phyloP scores from a whole-genome alignment of 2,888 invertebrate species.

The Zygaena filipendulae region DNA sequence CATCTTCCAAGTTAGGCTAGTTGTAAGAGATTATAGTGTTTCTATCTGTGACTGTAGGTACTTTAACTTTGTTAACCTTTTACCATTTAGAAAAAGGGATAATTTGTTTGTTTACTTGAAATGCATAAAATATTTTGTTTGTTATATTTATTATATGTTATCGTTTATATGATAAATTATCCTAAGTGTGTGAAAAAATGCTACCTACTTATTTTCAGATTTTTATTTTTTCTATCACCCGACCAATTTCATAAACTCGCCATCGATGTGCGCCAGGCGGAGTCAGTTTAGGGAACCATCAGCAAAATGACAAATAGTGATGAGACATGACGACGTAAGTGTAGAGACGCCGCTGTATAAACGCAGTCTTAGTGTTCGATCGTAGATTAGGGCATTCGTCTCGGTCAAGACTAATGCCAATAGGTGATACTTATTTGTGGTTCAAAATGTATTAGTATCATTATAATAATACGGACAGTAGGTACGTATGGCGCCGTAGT shows the following conservation, averaged over 20 bases:
- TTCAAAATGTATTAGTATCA: constrained; percentile 36
- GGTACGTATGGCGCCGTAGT: constrained; percentile 33
- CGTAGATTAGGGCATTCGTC: constrained; percentile 54
- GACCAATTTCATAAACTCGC: constrained; percentile 53
- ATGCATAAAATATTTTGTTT: constrained; percentile 42
- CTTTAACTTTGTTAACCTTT: constrained; percentile 58
- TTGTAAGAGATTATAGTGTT: constrained; percentile 58
- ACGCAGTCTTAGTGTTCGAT: constrained; percentile 46
- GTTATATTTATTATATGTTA: constrained; percentile 50
- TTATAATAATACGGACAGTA: constrained; percentile 26
- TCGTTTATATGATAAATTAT: constrained; percentile 49
- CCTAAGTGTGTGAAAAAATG: constrained; percentile 63
- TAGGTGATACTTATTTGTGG: constrained; percentile 33
- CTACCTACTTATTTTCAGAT: constrained; percentile 67
- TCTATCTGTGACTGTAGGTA: constrained; percentile 55
- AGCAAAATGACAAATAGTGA: constrained; percentile 43
- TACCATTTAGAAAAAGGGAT: constrained; percentile 52
- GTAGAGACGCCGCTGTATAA: constrained; percentile 37
- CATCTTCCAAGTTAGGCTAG: constrained; percentile 61
- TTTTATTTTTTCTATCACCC: constrained; percentile 65
- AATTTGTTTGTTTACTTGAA: constrained; percentile 48
- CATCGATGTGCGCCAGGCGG: constrained; percentile 41
- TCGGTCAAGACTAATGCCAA: constrained; percentile 34
- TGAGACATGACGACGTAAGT: constrained; percentile 51
- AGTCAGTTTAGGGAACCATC: constrained; percentile 45